phyloP scores from a whole-genome alignment of 2,888 invertebrate genomes.

The Athrips mouffetella region DNA sequence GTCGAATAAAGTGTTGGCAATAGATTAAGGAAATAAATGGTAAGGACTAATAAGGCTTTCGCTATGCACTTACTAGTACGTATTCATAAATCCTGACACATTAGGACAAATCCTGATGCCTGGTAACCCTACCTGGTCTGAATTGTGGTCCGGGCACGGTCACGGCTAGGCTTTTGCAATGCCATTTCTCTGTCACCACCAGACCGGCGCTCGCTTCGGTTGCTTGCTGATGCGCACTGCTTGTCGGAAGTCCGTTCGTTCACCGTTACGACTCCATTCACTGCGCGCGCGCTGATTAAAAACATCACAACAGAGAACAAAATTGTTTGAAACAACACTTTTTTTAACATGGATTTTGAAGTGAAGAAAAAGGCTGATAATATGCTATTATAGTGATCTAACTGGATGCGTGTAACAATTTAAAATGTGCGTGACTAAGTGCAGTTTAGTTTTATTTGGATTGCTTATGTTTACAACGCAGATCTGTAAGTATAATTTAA shows the following conservation, averaged over 20 bases:
- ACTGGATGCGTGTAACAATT: background rate
- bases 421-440: slow-evolving; percentile 45
- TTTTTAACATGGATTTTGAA: slow-evolving; percentile 2
- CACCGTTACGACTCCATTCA: background rate
- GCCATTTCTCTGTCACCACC: slow-evolving; percentile 28
- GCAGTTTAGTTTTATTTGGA: slow-evolving; percentile 38
- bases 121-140: too few species aligned
- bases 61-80: too few species aligned
- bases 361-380: slow-evolving; percentile 12
- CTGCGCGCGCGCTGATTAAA: slow-evolving; percentile 3
- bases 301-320: background rate
- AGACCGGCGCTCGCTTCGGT: background rate
- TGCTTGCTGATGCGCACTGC: background rate
- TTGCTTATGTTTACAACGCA: slow-evolving; percentile 34
- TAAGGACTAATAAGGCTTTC: too few species aligned
- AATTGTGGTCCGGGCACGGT: too few species aligned
- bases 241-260: background rate
- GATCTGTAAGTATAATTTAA: slow-evolving; percentile 42
- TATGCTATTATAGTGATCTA: slow-evolving; percentile 8
- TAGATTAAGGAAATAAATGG: too few species aligned
- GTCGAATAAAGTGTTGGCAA: too few species aligned
- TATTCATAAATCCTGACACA: too few species aligned
- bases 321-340: background rate
- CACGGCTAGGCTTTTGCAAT: background rate
- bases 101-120: too few species aligned